Base-by-base conservation (phyloP, 2,888 invertebrate genomes). In the Drymonia ruficornis region DNA sequence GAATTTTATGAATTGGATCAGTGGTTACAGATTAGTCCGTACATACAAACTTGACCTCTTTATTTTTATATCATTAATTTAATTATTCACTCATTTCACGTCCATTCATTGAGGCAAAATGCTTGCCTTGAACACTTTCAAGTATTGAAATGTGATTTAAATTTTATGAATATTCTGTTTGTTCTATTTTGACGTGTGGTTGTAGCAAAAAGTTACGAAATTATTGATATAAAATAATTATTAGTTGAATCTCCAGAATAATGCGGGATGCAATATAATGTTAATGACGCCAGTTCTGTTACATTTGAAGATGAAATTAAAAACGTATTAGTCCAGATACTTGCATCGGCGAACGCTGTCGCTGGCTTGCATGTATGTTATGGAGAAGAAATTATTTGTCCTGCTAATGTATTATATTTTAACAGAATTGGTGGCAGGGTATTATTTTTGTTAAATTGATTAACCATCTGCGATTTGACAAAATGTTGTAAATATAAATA, bases 101-200 rank as follows among this genome's bases (percentile, higher is more conserved):
- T 72, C 56, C 64, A 68, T 64, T 13, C 56, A 49, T 11, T 28
- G 44, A 52, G 70, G 63, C 62, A 62, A 34, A 53, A 36, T 52
- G 44, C 56, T 59, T 55, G 72, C 70, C 69, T 66, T 50, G 55
- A 64, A 65, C 67, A 64, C 65, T 74, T 72, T 72, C 67, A 76
- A 75, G 80, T 80, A 80, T 81, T 80, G 80, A 78, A 83, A 82
- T 84, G 81, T 84, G 83, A 86, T 84, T 81, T 79, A 74, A 74
- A 80, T 80, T 82, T 75, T 76, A 81, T 70, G 63, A 75, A 72
- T 68, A 65, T 70, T 76, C 67, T 69, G 71, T 72, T 77, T 63
- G 50, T 63, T 66, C 65, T 68, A 67, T 70, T 73, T 72, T 67
- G 65, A 72, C 63, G 68, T 64, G 63, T 61, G 56, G 65, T 65